Base-by-base conservation (phyloP, 2,113 vertebrate species). In the Centrocercus urophasianus region DNA sequence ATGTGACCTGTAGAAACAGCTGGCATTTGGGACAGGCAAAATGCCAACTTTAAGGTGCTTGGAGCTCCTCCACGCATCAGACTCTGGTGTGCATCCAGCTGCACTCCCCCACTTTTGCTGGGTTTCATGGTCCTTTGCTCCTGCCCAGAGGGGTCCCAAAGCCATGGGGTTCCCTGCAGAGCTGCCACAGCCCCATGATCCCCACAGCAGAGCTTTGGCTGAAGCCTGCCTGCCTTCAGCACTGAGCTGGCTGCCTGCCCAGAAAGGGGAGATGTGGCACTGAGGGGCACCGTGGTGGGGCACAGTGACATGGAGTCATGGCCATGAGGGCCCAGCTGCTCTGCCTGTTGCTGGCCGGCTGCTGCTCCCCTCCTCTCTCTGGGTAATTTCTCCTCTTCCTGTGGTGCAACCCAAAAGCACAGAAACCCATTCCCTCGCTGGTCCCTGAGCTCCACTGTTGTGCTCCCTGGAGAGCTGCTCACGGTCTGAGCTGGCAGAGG, bases 21-120 rank as follows among this genome's bases (percentile, higher is more conserved):
- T 0, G 0, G 7, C 42, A 19, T 4, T 45, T 6, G 1, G 4
- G 20, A 19, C 0, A 1, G 43, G 57, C 42, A 61, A 90, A 74
- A 65, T 10, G 21, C 10, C 60, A 79, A 64, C 74, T 78, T n/a
- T 13, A 54, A 86, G 47, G 43, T 42, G 28, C 21, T 0, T 0
- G 4, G 38, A 71, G 27, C 73, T 54, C 17, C 32, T n/a, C 8
- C 52, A 5, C 13, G 12, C 17, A 17, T 24, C 42, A 42, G 24
- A 48, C 11, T 21, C 27, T n/a, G 14, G 25, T 15, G 54, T 64
- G 36, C 61, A 54, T 48, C 20, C 56, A 59, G 32, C 13, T 7
- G 11, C 27, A 32, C 27, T 54, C 14, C 52, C 15, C 52, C 15
- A 16, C 52, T 54, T 27, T 27, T 9, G 7, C 8, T 54, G 52